Conservation (phyloP, 2,888 invertebrate species). For the Pollenia amentaria region DNA sequence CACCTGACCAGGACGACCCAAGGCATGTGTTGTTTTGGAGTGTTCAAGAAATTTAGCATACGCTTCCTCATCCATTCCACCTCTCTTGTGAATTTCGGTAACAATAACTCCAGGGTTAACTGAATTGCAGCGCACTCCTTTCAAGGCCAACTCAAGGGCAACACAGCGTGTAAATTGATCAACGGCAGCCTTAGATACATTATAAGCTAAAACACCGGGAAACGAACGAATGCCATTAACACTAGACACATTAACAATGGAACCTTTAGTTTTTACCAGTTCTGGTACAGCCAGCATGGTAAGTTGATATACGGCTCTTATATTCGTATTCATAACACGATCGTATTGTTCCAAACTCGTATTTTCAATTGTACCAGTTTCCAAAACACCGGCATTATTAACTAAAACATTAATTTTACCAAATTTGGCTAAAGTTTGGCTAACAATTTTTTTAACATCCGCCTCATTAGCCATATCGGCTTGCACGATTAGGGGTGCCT, state of each 20-base stretch:
- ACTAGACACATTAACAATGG: constrained; percentile 97
- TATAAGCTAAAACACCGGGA: constrained; percentile 95
- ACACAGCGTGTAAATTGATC: constrained; percentile 97
- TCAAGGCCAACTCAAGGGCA: constrained; percentile 93
- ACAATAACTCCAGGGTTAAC: constrained; percentile 96
- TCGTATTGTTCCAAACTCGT: constrained; percentile 95
- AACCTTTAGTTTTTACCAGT: constrained; percentile 93
- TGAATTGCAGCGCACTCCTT: constrained; percentile 94
- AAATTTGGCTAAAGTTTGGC: constrained; percentile 90
- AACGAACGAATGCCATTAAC: constrained; percentile 96
- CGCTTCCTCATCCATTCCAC: constrained; percentile 92
- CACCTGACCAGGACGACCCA: constrained; percentile 93
- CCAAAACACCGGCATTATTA: constrained; percentile 95
- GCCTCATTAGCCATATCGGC: constrained; percentile 91
- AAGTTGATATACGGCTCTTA: constrained; percentile 92
- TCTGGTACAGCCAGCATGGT: constrained; percentile 95
- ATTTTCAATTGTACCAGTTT: constrained; percentile 93
- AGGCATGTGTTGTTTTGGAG: constrained; percentile 94
- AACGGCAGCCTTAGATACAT: constrained; percentile 96
- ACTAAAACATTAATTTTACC: constrained; percentile 93
- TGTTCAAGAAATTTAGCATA: constrained; percentile 94
- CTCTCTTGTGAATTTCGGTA: constrained; percentile 94
- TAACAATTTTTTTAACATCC: constrained; percentile 90
- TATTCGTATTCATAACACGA: constrained; percentile 94
- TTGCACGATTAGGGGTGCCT: constrained; percentile 86